phyloP scores from a whole-genome alignment of 2,888 invertebrate species.

The Ochlodes sylvanus region DNA sequence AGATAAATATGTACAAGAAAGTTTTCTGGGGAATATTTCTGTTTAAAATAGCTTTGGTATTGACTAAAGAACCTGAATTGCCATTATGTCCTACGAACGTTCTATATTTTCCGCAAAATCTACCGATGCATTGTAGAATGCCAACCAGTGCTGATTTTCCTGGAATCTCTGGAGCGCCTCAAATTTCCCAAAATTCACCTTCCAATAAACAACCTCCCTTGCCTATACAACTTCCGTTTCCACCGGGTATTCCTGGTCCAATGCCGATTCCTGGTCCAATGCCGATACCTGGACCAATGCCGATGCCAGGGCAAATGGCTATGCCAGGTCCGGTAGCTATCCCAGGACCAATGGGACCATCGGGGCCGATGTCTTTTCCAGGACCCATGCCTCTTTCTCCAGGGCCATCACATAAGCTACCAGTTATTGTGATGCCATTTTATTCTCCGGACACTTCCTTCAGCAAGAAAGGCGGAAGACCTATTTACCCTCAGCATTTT shows the following conservation, averaged over 20 bases:
- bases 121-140: slow-evolving; percentile 79
- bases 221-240: slow-evolving; percentile 51
- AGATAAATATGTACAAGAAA: slow-evolving; percentile 54
- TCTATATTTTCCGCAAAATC: slow-evolving; percentile 68
- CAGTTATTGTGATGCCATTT: slow-evolving; percentile 79
- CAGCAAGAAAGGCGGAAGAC: slow-evolving; percentile 49
- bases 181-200: slow-evolving; percentile 49
- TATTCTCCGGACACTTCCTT: slow-evolving; percentile 67
- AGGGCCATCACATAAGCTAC: slow-evolving; percentile 64
- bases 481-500: slow-evolving; percentile 9
- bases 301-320: slow-evolving; percentile 36
- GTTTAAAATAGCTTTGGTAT: slow-evolving; percentile 42
- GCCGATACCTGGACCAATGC: slow-evolving; percentile 39
- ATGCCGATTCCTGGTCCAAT: slow-evolving; percentile 42
- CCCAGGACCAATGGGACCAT: slow-evolving; percentile 43
- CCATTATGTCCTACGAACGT: slow-evolving; percentile 71
- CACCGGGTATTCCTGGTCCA: slow-evolving; percentile 48
- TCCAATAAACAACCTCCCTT: slow-evolving; percentile 50
- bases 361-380: slow-evolving; percentile 44
- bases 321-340: slow-evolving; percentile 49
- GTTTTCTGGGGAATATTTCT: slow-evolving; percentile 45
- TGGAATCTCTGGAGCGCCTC: slow-evolving; percentile 48
- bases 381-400: slow-evolving; percentile 46
- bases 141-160: slow-evolving; percentile 50
- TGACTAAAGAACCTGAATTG: slow-evolving; percentile 58